A percentile compares a stretch with the other conserved stretches of the same genome.
phyloP scores from a whole-genome alignment of 1,140 invertebrate species.

The Monomorium pharaonis region DNA sequence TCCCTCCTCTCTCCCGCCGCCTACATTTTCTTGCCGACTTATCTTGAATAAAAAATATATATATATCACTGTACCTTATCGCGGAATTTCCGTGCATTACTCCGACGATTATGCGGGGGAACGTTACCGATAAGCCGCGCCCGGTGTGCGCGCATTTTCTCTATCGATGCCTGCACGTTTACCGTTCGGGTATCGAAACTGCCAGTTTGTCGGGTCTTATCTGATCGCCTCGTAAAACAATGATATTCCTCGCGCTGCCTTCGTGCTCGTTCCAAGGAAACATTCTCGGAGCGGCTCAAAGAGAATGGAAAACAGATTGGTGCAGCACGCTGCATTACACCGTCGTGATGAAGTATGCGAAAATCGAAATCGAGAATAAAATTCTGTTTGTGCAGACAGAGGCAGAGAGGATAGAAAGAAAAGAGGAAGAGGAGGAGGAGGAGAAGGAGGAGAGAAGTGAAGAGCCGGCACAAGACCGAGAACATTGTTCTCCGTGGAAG shows the following conservation, averaged over 20 bases:
- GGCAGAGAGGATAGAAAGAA: background rate
- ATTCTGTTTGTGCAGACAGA: slow-evolving; percentile 30
- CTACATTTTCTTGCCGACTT: slow-evolving; percentile 13
- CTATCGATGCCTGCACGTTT: background rate
- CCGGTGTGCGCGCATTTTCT: background rate
- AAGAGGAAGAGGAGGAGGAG: background rate
- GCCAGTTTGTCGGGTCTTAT: background rate
- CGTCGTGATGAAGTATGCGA: slow-evolving; percentile 46
- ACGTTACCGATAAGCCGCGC: background rate
- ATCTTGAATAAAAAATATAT: slow-evolving; percentile 43
- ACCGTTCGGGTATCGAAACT: background rate
- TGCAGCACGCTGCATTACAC: slow-evolving; percentile 17
- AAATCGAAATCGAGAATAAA: slow-evolving; percentile 62
- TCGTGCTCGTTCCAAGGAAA: background rate
- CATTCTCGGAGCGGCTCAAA: slow-evolving; percentile 29
- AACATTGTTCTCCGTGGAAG: slow-evolving; percentile 59
- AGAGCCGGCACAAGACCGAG: background rate
- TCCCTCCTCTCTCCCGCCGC: slow-evolving; percentile 11
- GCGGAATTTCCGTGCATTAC: slow-evolving; percentile 12
- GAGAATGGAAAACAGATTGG: slow-evolving; percentile 56
- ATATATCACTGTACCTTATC: slow-evolving; percentile 1
- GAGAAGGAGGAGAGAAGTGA: background rate
- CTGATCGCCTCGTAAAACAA: slow-evolving; percentile 17
- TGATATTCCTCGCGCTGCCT: background rate
- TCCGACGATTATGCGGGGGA: slow-evolving; percentile 18